Percentiles rank a stretch among this genome's conserved stretches.
These are phyloP conservation scores for Dascillus cervinus DNA, from an alignment of 2,888 invertebrate species.

Conservation along the genomic window DNA sequence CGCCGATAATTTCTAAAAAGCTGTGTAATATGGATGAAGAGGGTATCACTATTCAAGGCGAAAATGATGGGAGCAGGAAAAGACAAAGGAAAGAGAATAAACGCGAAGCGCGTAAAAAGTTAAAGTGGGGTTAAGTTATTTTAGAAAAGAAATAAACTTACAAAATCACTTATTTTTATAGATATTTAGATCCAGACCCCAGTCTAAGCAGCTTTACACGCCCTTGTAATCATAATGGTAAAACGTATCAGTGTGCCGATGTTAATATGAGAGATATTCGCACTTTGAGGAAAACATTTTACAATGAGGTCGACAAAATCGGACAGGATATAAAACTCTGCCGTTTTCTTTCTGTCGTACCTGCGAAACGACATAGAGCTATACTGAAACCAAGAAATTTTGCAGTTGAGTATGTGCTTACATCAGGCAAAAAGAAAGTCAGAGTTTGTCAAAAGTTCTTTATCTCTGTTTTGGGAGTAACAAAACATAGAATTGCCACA, in stretches of 20 bases:
- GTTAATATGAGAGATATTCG: slow-evolving; percentile 3
- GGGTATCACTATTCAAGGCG: too few species aligned
- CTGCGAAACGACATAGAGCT: slow-evolving; percentile 2
- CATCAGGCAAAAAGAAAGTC: slow-evolving; percentile 1
- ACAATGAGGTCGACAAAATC: slow-evolving; percentile 1
- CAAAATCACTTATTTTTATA: too few species aligned
- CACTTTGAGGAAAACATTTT: slow-evolving; percentile 1
- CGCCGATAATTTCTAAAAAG: too few species aligned
- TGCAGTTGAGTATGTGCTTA: slow-evolving; percentile 1
- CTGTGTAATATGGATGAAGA: too few species aligned
- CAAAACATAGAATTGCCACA: slow-evolving; percentile 14
- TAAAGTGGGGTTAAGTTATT: too few species aligned
- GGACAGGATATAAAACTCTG: slow-evolving; percentile 4
- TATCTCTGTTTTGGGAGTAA: too few species aligned
- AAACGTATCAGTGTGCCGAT: slow-evolving; percentile 5
- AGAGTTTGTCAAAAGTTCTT: slow-evolving; percentile 7
- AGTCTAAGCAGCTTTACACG: slow-evolving; percentile 3
- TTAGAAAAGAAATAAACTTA: too few species aligned
- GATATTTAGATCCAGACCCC: slow-evolving; percentile 5
- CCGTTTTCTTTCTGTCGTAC: slow-evolving; percentile 2
- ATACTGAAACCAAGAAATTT: slow-evolving; percentile 4
- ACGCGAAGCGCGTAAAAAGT: too few species aligned
- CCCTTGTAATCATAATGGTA: slow-evolving; percentile 5
- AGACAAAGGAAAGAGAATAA: too few species aligned
- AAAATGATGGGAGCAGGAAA: too few species aligned